Percentiles rank a stretch among this genome's conserved stretches.
These are phyloP conservation scores for Sepioteuthis lessoniana DNA, from an alignment of 2,888 invertebrate genomes.

Conservation along the genomic window DNA sequence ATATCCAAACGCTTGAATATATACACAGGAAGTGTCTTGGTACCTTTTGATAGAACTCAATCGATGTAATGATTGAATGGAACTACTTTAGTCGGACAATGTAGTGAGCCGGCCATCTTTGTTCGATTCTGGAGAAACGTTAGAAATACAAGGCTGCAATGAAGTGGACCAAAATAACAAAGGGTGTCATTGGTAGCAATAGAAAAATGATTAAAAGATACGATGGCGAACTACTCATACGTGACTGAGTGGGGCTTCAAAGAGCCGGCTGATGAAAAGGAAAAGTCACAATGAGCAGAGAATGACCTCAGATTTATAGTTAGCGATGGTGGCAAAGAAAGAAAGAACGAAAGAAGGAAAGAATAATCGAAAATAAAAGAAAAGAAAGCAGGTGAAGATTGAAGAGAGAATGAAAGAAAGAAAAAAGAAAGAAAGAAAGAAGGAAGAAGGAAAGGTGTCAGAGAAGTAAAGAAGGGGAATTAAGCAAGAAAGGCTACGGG, in stretches of 20 bases:
- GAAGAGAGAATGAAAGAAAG: no score
- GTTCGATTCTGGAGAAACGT: background rate
- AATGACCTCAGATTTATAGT: background rate
- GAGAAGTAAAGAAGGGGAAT: no score
- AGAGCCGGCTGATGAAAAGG: background rate
- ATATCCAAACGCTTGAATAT: background rate
- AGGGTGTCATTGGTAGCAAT: background rate
- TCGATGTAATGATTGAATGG: background rate
- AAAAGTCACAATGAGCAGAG: background rate
- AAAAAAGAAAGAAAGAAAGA: no score
- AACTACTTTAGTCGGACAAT: background rate
- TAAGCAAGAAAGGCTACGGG: no score
- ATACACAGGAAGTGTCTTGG: background rate
- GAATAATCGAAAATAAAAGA: no score
- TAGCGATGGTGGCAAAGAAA: background rate
- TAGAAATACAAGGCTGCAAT: background rate
- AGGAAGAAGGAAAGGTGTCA: no score
- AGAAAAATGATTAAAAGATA: conserved; percentile 24
- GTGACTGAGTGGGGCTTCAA: background rate
- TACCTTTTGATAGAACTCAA: background rate
- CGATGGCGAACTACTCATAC: background rate
- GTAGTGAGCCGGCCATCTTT: background rate
- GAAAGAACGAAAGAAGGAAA: no score
- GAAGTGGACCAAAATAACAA: background rate
- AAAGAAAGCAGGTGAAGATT: no score